phyloP scores from a whole-genome alignment of 2,888 invertebrate species.

The Lithophane semibrunnea region DNA sequence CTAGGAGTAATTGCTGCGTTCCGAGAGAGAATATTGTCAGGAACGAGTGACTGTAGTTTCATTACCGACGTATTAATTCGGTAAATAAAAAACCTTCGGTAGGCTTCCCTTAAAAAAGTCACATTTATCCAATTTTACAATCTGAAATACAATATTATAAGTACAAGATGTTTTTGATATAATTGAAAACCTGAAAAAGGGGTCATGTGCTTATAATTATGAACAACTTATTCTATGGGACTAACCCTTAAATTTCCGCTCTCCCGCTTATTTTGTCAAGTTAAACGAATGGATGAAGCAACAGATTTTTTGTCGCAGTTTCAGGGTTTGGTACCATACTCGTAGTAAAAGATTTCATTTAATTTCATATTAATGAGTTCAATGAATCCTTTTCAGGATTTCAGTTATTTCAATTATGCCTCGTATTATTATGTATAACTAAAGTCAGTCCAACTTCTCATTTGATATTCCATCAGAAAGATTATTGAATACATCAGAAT shows the following conservation, averaged over 20 bases:
- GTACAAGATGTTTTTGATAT: background rate
- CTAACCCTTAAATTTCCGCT: background rate
- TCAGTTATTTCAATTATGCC: background rate
- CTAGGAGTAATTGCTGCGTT: too few species aligned
- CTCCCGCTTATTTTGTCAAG: background rate
- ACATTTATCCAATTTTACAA: background rate
- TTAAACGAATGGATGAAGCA: background rate
- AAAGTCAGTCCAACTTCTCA: conserved; percentile 32
- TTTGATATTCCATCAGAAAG: conserved; percentile 54
- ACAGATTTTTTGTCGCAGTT: background rate
- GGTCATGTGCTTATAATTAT: background rate
- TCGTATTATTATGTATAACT: background rate
- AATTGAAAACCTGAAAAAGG: background rate
- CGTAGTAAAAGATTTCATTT: background rate
- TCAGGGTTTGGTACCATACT: background rate
- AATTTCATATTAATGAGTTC: background rate
- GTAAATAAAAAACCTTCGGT: too few species aligned
- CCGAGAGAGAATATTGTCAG: too few species aligned
- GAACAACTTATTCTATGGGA: too few species aligned
- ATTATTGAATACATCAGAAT: conserved; percentile 59
- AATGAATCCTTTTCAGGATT: background rate
- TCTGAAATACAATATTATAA: background rate
- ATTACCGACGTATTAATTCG: too few species aligned
- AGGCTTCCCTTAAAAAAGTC: background rate
- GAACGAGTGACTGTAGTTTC: too few species aligned